Evolutionary conservation across 2,113 vertebrate genomes (phyloP), one percentile per base, ranked within the genome.

Genomic region (Furnarius figulus): DNA sequence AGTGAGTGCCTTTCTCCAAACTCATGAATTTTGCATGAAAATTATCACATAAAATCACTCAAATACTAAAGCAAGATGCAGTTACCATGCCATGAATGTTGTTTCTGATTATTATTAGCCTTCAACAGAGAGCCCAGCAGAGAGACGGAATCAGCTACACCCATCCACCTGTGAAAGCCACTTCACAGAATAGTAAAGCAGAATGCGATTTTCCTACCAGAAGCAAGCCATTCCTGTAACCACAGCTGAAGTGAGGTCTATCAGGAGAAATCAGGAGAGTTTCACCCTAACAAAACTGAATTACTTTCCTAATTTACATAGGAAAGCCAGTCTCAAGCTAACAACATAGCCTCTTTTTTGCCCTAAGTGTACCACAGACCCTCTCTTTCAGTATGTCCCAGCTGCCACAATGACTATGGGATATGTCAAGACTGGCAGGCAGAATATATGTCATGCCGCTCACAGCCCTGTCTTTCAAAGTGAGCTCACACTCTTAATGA

Each of bases 71-170:
- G 53, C 22, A 82, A 85, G 35, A 37, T 40, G 40, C 30, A 72
- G 35, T 28, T 71, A 30, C 12, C 0, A 0, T 30, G 50, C 33
- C 35, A 67, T 4, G 14, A 74, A 35, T 55, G 19, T 4, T 74
- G 39, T 23, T 74, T 76, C 49, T 33, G 13, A 65, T 7, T 37
- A 42, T 65, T n/a, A 52, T 65, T 18, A 86, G 33, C 8, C 30
- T 68, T 18, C 10, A 65, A 35, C 6, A 71, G 18, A 72, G 9
- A 88, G 25, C 13, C 13, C 3, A 4, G 35, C 24, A 90, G 40
- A 46, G 25, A 82, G 20, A 68, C 3, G 0, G 0, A 50, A 68
- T 24, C 11, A 55, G 28, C 53, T 59, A 3, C 2, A 63, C 7
- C 10, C 22, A 63, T 12, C 47, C 30, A 59, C 22, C 16, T 46